Evolutionary conservation across 2,113 vertebrate species (phyloP).

Genomic region (Oceanodroma tethys): DNA sequence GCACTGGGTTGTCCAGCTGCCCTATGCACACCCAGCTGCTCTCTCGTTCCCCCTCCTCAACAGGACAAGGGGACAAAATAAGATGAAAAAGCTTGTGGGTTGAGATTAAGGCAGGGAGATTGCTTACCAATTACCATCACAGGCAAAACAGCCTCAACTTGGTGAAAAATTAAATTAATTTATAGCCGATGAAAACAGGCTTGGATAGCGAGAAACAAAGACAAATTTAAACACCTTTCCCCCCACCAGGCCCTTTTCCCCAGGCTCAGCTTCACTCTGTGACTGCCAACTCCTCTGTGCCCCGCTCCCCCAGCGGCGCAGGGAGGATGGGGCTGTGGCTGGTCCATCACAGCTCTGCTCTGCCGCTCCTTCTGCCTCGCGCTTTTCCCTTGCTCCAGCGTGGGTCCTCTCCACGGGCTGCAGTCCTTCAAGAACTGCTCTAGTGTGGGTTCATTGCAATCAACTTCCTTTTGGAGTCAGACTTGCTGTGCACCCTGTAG

Average conservation of each 20-base stretch:
- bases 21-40: not conserved
- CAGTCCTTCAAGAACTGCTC: not conserved
- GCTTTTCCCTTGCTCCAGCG: not conserved
- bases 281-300: not conserved
- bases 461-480: not conserved
- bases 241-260: not conserved
- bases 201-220: not conserved
- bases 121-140: not conserved
- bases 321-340: not conserved
- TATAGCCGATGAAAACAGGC: not conserved
- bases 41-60: not conserved
- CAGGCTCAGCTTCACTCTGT: not conserved
- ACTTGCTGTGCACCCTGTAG: not conserved
- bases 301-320: accelerated
- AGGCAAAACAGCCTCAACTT: not conserved
- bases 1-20: not conserved
- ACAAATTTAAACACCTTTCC: not conserved
- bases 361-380: not conserved
- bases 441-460: accelerated
- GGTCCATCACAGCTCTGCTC: not conserved
- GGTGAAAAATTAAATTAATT: not conserved
- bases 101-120: not conserved
- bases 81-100: not conserved
- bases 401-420: not conserved
- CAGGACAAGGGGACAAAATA: not conserved